Base-by-base conservation (phyloP, 2,113 vertebrate species). In the Sylvilagus bachmani region DNA sequence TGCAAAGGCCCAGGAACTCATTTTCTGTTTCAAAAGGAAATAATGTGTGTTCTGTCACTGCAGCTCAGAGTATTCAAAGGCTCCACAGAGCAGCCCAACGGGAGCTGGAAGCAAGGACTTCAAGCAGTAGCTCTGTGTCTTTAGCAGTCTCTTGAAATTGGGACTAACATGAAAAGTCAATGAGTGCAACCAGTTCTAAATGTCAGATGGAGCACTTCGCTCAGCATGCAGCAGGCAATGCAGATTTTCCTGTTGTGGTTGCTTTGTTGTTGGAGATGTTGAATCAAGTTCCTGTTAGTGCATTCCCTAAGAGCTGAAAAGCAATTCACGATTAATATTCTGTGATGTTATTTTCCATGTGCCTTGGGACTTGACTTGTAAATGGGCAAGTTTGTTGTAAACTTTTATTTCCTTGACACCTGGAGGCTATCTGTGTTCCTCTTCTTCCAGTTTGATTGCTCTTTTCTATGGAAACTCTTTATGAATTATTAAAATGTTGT, bases 61-160 rank as follows among this genome's bases (percentile, higher is more conserved):
- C 33, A 75, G 5, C 69, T 51, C 16, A 0, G 29, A 10, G 74
- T 0, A 0, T 94, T 98, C 69, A 82, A 77, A 97, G 94, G 25
- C 91, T 75, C 51, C 36, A 11, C 27, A 1, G 74, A 91, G 88
- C 3, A 93, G 97, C 83, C 70, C 95, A 53, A 19, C 29, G 80
- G 95, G 94, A 95, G 88, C 89, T 94, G 83, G 93, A 97, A 97
- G 91, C 83, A 95, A 95, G 94, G 96, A 93, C 85, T 93, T 97
- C 82, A 81, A 71, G 75, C 36, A 7, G 70, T 81, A 89, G 86
- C 70, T 96, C 62, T 88, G 94, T 96, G 92, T 87, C 88, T 77
- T 96, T 97, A 97, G 91, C 97, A 97, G 58, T 22, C 5, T 53
- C 93, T 95, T 94, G 81, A 95, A 95, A 94, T 44, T 67, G 86